Conservation (phyloP, 2,797 vertebrate species). For the Diceros bicornis region DNA sequence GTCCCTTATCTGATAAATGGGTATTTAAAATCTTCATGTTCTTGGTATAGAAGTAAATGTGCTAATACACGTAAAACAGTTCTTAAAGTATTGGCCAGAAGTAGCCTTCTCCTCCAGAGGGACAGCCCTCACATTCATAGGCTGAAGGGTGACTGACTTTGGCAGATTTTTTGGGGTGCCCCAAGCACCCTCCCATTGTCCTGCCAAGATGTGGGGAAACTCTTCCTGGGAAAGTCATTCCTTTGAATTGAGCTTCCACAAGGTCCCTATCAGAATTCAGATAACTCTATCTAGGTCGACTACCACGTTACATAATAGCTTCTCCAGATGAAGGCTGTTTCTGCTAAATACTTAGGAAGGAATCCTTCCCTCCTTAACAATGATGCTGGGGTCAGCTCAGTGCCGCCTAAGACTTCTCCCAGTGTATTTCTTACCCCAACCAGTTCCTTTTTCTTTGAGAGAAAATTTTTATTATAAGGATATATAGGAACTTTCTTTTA, state of each 20-base stretch:
- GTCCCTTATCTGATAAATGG: not conserved
- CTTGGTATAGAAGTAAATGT: not conserved
- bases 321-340: slow-evolving; percentile 28
- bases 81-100: not conserved
- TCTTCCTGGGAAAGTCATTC: slow-evolving; percentile 59
- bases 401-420: not conserved
- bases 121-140: not conserved
- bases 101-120: not conserved
- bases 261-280: slow-evolving; percentile 6
- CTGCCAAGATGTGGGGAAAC: slow-evolving; percentile 25
- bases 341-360: not conserved
- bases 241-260: slow-evolving; percentile 19
- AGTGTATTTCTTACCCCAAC: not conserved
- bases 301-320: not conserved
- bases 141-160: not conserved
- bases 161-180: not conserved
- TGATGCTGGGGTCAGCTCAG: not conserved
- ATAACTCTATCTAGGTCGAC: not conserved
- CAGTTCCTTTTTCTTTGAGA: not conserved
- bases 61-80: not conserved
- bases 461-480: not conserved
- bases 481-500: not conserved
- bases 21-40: not conserved
- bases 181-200: not conserved
- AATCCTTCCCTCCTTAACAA: not conserved